Conservation (phyloP, 2,888 invertebrate species). For the Polyommatus iphigenia region DNA sequence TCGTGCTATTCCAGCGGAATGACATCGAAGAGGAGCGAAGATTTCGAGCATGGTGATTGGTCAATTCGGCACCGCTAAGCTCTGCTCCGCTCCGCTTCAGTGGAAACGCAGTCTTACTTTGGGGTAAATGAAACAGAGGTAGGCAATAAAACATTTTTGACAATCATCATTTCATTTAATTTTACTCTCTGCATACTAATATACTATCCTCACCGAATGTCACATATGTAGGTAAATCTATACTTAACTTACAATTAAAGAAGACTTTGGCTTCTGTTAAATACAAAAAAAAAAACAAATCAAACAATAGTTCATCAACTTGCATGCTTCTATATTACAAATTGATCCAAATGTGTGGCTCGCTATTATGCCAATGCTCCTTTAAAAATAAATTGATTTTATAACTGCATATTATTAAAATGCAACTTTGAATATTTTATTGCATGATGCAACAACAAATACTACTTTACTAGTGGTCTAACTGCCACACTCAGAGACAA, state of each 20-base stretch:
- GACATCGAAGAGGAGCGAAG: too few relatives aligned
- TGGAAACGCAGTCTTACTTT: not conserved
- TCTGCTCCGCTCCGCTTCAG: too few relatives aligned
- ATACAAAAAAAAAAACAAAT: conserved; percentile 50
- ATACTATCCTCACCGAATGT: conserved; percentile 54
- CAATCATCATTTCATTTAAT: conserved; percentile 51
- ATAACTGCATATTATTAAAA: conserved; percentile 35
- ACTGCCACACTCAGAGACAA: not conserved
- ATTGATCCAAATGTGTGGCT: conserved; percentile 25
- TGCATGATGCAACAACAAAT: not conserved
- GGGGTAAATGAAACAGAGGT: conserved; percentile 23
- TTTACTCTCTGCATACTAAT: conserved; percentile 59
- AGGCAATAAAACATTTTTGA: conserved; percentile 41
- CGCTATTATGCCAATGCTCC: not conserved
- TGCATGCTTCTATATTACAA: conserved; percentile 24
- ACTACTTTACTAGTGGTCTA: not conserved
- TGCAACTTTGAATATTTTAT: conserved; percentile 34
- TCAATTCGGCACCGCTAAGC: too few relatives aligned
- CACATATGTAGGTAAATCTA: conserved; percentile 58
- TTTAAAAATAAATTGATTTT: conserved; percentile 4
- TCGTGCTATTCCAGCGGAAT: too few relatives aligned
- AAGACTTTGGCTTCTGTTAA: conserved; percentile 74
- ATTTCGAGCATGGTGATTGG: too few relatives aligned
- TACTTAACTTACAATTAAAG: conserved; percentile 61
- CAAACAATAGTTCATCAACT: conserved; percentile 52